phyloP scores from a whole-genome alignment of 2,113 vertebrate genomes.

The Corythoichthys haematopterus region DNA sequence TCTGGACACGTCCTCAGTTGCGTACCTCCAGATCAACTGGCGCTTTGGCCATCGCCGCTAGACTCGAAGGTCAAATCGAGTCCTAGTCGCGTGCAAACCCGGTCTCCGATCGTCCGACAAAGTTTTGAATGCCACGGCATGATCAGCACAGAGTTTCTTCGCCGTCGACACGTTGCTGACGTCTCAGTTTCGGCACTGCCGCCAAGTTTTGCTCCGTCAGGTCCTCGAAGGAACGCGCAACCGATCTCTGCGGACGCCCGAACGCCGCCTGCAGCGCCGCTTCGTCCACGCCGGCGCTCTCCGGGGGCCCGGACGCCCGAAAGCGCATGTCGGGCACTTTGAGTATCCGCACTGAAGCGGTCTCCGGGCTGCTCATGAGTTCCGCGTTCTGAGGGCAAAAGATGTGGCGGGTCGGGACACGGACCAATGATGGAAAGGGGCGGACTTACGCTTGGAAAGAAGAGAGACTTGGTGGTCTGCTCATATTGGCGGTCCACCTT shows the following conservation, averaged over 20 bases:
- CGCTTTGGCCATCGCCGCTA: too few relatives aligned
- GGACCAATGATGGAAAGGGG: not conserved
- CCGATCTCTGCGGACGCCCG: slow-evolving; percentile 59
- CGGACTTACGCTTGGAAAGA: slow-evolving; percentile 87
- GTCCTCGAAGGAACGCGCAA: slow-evolving; percentile 87
- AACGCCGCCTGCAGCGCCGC: slow-evolving; percentile 83
- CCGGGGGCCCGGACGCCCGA: slow-evolving; percentile 58
- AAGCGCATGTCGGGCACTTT: slow-evolving; percentile 74
- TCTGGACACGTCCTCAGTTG: too few relatives aligned
- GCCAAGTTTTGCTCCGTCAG: slow-evolving; percentile 73
- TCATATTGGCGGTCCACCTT: slow-evolving; percentile 89
- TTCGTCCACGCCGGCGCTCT: slow-evolving; percentile 83
- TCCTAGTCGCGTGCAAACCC: not conserved
- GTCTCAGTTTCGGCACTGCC: slow-evolving; percentile 76
- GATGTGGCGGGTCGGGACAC: too few relatives aligned
- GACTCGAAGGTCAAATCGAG: too few relatives aligned
- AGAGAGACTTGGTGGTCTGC: slow-evolving; percentile 82
- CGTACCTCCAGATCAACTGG: too few relatives aligned
- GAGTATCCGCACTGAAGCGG: slow-evolving; percentile 83
- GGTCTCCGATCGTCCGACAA: not conserved
- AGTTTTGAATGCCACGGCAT: not conserved
- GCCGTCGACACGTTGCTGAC: slow-evolving; percentile 79
- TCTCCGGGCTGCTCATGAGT: slow-evolving; percentile 91
- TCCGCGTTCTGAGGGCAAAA: slow-evolving; percentile 81
- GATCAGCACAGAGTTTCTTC: slow-evolving; percentile 90